These are phyloP conservation scores for Peromyscus leucopus DNA, from an alignment of 2,113 vertebrate species.

Conservation along the genomic window DNA sequence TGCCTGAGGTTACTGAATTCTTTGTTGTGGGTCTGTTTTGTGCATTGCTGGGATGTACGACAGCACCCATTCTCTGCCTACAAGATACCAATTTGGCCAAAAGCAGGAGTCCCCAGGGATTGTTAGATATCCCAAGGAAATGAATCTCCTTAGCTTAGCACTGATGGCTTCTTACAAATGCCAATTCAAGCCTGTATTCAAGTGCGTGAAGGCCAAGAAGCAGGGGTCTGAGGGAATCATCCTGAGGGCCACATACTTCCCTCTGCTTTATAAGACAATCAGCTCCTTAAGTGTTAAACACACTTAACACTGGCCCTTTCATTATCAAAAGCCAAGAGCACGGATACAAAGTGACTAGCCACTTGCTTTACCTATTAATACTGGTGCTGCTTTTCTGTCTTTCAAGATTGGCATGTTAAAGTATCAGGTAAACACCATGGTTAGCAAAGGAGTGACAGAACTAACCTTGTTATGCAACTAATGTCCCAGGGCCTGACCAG, in stretches of 20 bases:
- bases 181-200: neutral
- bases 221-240: too few species aligned
- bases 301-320: neutral
- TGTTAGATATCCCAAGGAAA: neutral
- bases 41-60: neutral
- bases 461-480: neutral
- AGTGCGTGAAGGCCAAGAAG: neutral
- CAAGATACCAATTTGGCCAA: neutral
- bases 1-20: neutral
- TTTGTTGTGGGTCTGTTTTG: neutral
- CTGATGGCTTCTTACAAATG: neutral
- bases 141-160: neutral
- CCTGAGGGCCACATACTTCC: neutral
- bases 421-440: neutral
- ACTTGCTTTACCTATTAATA: constrained; percentile 26
- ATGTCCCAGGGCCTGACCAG: neutral
- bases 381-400: neutral
- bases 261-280: neutral
- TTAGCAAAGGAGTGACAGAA: neutral
- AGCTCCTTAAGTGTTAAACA: neutral
- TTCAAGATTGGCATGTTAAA: neutral
- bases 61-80: neutral
- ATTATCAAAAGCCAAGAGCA: neutral
- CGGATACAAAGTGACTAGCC: neutral
- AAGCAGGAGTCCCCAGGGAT: neutral